Percentiles rank a stretch among this genome's conserved stretches.
phyloP scores from a whole-genome alignment of 2,797 vertebrate species.

The Amazona finschi region DNA sequence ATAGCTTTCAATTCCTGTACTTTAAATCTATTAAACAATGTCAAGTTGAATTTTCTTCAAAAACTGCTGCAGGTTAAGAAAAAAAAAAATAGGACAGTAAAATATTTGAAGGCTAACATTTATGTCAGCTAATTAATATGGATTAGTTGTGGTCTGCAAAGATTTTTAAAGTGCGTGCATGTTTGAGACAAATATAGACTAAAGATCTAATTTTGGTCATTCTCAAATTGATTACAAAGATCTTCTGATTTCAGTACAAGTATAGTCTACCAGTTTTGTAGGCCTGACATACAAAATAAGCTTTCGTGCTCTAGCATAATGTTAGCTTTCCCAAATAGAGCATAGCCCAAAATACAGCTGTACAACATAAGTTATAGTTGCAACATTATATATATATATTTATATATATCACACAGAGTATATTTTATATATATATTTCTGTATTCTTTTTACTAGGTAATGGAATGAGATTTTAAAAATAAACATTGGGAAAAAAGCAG shows the following conservation, averaged over 20 bases:
- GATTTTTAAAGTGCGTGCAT: conserved; percentile 48
- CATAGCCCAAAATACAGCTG: neutral
- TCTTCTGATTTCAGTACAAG: conserved; percentile 9
- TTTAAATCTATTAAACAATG: conserved; percentile 74
- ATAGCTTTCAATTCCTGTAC: conserved; percentile 67
- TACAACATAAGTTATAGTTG: neutral
- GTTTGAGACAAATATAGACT: conserved; percentile 38
- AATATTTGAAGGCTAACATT: conserved; percentile 64
- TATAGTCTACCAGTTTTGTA: neutral
- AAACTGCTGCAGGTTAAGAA: conserved; percentile 66
- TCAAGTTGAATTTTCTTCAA: conserved; percentile 69
- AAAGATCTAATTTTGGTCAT: conserved; percentile 9
- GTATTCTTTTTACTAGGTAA: neutral
- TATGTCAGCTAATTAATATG: conserved; percentile 72
- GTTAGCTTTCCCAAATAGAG: neutral
- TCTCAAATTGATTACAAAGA: neutral
- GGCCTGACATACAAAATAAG: neutral
- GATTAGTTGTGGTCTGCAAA: conserved; percentile 63
- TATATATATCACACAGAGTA: neutral
- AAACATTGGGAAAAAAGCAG: neutral
- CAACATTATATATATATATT: neutral
- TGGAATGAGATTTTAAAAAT: neutral
- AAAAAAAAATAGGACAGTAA: conserved; percentile 54
- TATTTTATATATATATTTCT: neutral
- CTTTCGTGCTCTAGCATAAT: neutral